Evolutionary conservation across 2,797 vertebrate species (phyloP), one percentile per base, ranked within the genome.

Genomic region (Enteromius anoplus): DNA sequence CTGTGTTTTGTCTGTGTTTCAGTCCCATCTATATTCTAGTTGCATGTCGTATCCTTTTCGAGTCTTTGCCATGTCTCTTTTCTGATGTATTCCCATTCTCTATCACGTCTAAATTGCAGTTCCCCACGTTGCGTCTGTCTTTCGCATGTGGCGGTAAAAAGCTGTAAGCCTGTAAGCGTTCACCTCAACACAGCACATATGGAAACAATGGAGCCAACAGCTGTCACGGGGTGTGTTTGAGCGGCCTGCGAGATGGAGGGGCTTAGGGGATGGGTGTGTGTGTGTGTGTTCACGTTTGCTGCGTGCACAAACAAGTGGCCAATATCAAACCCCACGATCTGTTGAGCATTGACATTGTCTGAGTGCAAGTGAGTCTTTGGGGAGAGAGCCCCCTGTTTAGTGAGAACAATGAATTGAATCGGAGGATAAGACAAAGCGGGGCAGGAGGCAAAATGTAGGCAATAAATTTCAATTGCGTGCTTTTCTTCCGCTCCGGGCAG

Each of bases 161-260:
- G 75, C 73, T 75, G 62, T 15, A 55, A 73, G 62, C 70, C 78
- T 75, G 69, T 34, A 68, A 69, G 53, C 64, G 40, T 76, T 84
- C 69, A 72, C 72, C 64, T 77, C 55, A 42, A 37, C 77, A 42
- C 66, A 32, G 62, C 47, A 80, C 84, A 86, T 76, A 82, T 76
- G 76, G 86, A 82, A 88, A 84, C 80, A 87, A 82, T 88, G 81
- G 76, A 85, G 75, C 62, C 84, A 84, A 77, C 86, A 88, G 82
- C 87, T 88, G 87, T 87, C 84, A 86, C 75, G 8, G 73, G 84
- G 85, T 83, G 82, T 86, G 85, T 87, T 86, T 83, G 75, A 83
- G 60, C 15, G 75, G 75, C 29, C 75, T 21, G 72, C 19, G 64
- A 69, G 81, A 83, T 75, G 75, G 37, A 78, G 42, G 58, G 68